Base-by-base conservation (phyloP, 2,888 invertebrate species). In the Erebia ligea region DNA sequence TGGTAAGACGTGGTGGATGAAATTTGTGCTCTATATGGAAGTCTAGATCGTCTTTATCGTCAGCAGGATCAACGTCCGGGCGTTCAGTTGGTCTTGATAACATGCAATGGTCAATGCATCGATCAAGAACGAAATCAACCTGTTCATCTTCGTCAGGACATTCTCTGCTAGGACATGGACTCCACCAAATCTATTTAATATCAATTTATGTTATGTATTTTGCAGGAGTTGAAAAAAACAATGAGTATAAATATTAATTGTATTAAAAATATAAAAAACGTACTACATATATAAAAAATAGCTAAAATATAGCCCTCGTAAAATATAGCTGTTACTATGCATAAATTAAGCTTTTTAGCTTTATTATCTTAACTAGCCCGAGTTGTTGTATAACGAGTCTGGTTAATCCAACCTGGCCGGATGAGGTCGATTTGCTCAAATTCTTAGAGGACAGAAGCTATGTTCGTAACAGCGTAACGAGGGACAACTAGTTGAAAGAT, bases 131-230 rank as follows among this genome's bases (percentile, higher is more conserved):
- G 81, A 97, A 94, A 82, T 96, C 96, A 42, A 96, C 90, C 80
- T 95, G 95, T 78, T 96, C 96, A 75, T 95, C 95, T 75, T 95
- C 95, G 78, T 95, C 96, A 0, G 97, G 97, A 83, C 97, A 97
- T 86, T 96, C 96, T 74, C 96, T 93, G 79, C 96, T 96, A 0
- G 96, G 96, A 80, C 97, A 97, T 0, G 97, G 97, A 81, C 96
- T 96, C 97, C 97, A 97, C 97, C 97, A 97, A 50, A 97, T 96
- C 95, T 96, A 81, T 13, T 79, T 50, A 42, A 73, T 48, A 56
- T 11, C 13, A 57, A 17, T 11, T 17, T 19, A 19, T 54, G 10
- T 17, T 17, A 11, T 13, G 4, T 6, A 11, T 25, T 15, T 25
- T 56, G 11, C 10, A 11, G 3, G 13, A 21, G 56, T 19, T 56